Percentiles rank a stretch among this genome's conserved stretches.
phyloP scores from a whole-genome alignment of 2,113 vertebrate genomes.

The Cavia aperea region DNA sequence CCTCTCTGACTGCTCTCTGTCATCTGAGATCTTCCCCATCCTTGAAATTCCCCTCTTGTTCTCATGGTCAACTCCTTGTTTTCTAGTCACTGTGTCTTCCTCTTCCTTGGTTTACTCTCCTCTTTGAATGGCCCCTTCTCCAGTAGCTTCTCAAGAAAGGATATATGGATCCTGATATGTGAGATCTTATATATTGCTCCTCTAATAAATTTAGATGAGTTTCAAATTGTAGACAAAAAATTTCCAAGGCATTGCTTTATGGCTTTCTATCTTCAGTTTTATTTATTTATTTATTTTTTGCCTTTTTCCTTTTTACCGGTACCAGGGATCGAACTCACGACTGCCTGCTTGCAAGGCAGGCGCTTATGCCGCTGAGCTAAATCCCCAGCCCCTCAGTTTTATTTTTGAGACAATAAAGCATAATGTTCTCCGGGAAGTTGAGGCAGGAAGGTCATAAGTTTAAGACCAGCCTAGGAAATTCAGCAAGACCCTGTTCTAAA shows the following conservation, averaged over 20 bases:
- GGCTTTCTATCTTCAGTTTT: not conserved
- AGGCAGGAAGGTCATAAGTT: not conserved
- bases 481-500: not conserved
- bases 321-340: too few relatives aligned
- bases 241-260: not conserved
- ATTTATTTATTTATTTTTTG: not conserved
- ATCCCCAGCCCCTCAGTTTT: not conserved
- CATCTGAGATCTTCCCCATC: not conserved
- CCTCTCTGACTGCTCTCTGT: not conserved
- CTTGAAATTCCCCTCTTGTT: not conserved
- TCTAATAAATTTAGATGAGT: not conserved
- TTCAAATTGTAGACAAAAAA: not conserved
- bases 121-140: not conserved
- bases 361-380: too few relatives aligned
- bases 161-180: not conserved
- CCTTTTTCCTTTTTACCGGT: too few relatives aligned
- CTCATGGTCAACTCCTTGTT: not conserved
- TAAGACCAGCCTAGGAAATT: not conserved
- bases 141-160: not conserved
- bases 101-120: not conserved
- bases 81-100: not conserved
- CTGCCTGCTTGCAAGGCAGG: too few relatives aligned
- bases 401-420: not conserved
- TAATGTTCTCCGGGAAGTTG: not conserved
- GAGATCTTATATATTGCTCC: not conserved